Evolutionary conservation across 2,113 vertebrate genomes (phyloP).

Genomic region (Benitochromis conjunctus): DNA sequence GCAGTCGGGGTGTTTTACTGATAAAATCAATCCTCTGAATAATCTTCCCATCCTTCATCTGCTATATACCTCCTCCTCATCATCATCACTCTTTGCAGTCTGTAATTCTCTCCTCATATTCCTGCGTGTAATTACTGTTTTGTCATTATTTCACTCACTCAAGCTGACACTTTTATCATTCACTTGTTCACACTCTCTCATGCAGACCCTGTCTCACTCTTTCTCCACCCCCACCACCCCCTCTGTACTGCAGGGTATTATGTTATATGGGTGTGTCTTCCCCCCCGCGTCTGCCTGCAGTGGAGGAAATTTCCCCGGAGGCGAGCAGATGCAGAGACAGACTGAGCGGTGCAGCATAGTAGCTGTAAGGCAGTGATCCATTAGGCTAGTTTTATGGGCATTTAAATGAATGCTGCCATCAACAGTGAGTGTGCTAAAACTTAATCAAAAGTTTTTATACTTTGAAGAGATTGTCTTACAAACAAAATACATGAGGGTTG

Average conservation of each 20-base stretch:
- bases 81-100: background rate
- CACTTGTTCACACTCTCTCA: background rate
- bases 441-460: background rate
- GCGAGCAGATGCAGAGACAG: constrained; percentile 10
- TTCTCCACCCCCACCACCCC: background rate
- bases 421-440: background rate
- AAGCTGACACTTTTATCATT: background rate
- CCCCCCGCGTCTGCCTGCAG: constrained; percentile 8
- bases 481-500: background rate
- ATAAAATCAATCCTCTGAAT: background rate
- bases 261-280: constrained; percentile 28
- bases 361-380: background rate
- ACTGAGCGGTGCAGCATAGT: background rate
- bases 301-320: background rate
- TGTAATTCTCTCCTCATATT: background rate
- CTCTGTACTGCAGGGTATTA: constrained; percentile 14
- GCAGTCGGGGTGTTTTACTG: background rate
- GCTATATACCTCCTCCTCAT: background rate
- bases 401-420: background rate
- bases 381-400: background rate
- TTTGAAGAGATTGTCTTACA: background rate
- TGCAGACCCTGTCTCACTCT: background rate
- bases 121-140: background rate
- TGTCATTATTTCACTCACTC: background rate
- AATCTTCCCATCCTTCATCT: background rate